Percentiles rank a stretch among this genome's conserved stretches.
phyloP scores from a whole-genome alignment of 1,140 invertebrate species.

The Patella vulgata region DNA sequence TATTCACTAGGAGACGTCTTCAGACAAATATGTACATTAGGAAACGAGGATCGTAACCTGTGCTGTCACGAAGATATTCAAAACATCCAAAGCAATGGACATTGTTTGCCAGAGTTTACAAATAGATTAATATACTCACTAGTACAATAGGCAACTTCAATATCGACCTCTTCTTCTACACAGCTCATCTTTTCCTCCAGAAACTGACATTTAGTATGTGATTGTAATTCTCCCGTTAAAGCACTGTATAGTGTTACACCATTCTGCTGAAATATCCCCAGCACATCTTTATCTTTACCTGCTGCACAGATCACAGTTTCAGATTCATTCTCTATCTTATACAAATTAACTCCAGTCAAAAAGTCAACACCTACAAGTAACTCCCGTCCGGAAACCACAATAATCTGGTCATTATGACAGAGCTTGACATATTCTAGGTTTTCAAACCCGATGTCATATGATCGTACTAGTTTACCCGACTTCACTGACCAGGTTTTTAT shows the following conservation, averaged over 20 bases:
- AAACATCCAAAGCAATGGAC: no score
- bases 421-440: conserved; percentile 30
- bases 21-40: no score
- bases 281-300: conserved; percentile 22
- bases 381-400: conserved; percentile 20
- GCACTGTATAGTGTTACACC: conserved; percentile 6
- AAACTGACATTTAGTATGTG: background rate
- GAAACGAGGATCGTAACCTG: no score
- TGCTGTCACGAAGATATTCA: no score
- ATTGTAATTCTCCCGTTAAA: background rate
- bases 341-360: conserved; percentile 9
- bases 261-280: conserved; percentile 18
- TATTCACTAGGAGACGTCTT: no score
- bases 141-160: background rate
- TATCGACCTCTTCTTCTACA: background rate
- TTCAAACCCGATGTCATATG: conserved; percentile 25
- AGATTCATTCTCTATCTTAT: conserved; percentile 9
- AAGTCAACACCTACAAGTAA: conserved; percentile 14
- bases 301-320: conserved; percentile 11
- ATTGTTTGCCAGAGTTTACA: no score
- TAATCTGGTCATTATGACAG: conserved; percentile 28
- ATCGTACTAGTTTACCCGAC: conserved; percentile 27
- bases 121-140: no score
- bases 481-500: conserved; percentile 31
- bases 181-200: background rate